These are phyloP conservation scores for Zoroaster sp. DNA, from an alignment of 53 echinoderm and acorn worm species.

Conservation along the genomic window DNA sequence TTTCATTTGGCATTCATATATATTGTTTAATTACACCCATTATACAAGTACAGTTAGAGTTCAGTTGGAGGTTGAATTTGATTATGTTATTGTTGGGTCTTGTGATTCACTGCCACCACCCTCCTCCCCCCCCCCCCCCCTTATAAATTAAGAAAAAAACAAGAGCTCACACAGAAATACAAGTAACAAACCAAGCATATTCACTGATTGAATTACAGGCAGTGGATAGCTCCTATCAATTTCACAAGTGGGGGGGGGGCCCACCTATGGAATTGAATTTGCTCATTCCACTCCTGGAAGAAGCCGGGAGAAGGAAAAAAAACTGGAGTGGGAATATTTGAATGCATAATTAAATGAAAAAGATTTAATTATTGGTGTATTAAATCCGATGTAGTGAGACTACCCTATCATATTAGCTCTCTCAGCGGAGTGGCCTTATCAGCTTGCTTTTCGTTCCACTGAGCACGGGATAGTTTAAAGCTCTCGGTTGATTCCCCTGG, in stretches of 20 bases:
- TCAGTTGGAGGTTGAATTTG: no score
- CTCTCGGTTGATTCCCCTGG: slow-evolving; percentile 17
- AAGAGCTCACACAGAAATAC: not conserved
- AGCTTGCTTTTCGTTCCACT: slow-evolving; percentile 32
- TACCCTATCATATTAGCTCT: slow-evolving; percentile 22
- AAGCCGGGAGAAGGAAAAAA: not conserved
- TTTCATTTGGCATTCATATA: no score
- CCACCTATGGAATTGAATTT: slow-evolving; percentile 29
- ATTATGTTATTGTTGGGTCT: no score
- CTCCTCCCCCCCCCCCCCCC: not conserved
- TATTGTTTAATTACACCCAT: no score
- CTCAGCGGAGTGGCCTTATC: not conserved
- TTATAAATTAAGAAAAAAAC: not conserved
- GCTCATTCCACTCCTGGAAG: not conserved
- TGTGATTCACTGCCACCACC: not conserved
- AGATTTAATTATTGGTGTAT: slow-evolving; percentile 52
- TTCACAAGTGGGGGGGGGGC: not conserved
- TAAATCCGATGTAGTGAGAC: slow-evolving; percentile 48
- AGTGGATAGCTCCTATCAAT: slow-evolving; percentile 23
- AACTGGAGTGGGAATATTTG: slow-evolving; percentile 18
- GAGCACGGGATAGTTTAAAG: slow-evolving; percentile 11
- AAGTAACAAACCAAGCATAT: not conserved
- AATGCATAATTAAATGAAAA: slow-evolving; percentile 50
- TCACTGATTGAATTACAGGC: not conserved
- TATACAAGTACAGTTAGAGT: no score